phyloP scores from a whole-genome alignment of 2,888 invertebrate species.

The Hecatera dysodea region DNA sequence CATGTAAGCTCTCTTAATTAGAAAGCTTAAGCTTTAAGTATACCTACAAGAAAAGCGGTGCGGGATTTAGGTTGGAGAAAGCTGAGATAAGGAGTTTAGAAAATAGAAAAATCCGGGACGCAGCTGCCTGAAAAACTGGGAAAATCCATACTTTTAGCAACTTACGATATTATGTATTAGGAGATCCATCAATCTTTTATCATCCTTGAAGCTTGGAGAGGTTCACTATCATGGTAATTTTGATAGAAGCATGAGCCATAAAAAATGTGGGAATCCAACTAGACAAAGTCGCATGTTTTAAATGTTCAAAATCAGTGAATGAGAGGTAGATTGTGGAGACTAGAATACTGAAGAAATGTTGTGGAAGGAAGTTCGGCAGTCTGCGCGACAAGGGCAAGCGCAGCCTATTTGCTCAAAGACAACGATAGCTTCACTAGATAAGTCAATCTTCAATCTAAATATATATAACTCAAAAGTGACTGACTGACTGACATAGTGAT shows the following conservation, averaged over 20 bases:
- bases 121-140: neutral
- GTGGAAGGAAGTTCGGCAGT: neutral
- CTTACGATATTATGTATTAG: conserved; percentile 8
- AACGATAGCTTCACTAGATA: neutral
- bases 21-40: conserved; percentile 1
- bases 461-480: too few species aligned
- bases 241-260: conserved; percentile 8
- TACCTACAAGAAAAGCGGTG: neutral
- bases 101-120: conserved; percentile 15
- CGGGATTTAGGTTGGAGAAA: neutral
- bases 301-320: too few species aligned
- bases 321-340: neutral
- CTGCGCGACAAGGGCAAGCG: neutral
- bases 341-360: too few species aligned
- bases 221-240: conserved; percentile 36
- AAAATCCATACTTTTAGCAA: conserved; percentile 7
- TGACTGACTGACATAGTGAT: too few species aligned
- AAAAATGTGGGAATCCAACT: neutral
- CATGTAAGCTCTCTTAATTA: conserved; percentile 17
- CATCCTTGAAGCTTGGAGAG: conserved; percentile 8
- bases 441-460: too few species aligned
- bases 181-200: conserved; percentile 20
- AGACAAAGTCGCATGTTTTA: neutral
- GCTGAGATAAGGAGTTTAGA: conserved; percentile 14
- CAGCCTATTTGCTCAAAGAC: neutral